These are phyloP conservation scores for Busseola fusca DNA, from an alignment of 2,888 invertebrate species.

Conservation along the genomic window DNA sequence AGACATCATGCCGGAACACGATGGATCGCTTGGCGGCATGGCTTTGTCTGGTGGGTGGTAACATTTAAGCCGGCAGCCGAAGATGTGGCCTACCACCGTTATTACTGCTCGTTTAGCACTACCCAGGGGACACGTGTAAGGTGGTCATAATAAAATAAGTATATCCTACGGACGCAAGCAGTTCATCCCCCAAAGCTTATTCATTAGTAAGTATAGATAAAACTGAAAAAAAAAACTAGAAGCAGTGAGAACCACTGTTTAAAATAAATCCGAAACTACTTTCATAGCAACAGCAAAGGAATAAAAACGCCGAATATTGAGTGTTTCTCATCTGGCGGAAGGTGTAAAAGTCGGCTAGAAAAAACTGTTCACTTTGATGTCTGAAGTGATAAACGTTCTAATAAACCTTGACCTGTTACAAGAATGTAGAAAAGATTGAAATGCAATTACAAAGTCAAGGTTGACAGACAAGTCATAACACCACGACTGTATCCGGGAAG, in stretches of 20 bases:
- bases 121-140: too few relatives aligned
- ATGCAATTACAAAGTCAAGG: not conserved
- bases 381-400: slow-evolving; percentile 11
- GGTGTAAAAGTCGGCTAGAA: slow-evolving; percentile 37
- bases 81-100: too few relatives aligned
- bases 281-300: slow-evolving; percentile 30
- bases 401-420: not conserved
- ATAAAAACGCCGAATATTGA: slow-evolving; percentile 17
- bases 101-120: too few relatives aligned
- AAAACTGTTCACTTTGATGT: slow-evolving; percentile 49
- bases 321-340: slow-evolving; percentile 51
- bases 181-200: too few relatives aligned
- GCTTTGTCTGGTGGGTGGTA: too few relatives aligned
- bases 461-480: not conserved
- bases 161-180: too few relatives aligned
- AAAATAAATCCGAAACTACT: slow-evolving; percentile 18
- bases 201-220: too few relatives aligned
- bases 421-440: not conserved
- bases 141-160: too few relatives aligned
- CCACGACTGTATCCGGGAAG: not conserved
- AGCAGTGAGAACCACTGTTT: not conserved
- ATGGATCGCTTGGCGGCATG: too few relatives aligned
- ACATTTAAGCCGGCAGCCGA: too few relatives aligned
- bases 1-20: too few relatives aligned
- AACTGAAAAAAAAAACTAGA: not conserved